phyloP scores from a whole-genome alignment of 2,797 vertebrate genomes.

The Ispidina lecontei region DNA sequence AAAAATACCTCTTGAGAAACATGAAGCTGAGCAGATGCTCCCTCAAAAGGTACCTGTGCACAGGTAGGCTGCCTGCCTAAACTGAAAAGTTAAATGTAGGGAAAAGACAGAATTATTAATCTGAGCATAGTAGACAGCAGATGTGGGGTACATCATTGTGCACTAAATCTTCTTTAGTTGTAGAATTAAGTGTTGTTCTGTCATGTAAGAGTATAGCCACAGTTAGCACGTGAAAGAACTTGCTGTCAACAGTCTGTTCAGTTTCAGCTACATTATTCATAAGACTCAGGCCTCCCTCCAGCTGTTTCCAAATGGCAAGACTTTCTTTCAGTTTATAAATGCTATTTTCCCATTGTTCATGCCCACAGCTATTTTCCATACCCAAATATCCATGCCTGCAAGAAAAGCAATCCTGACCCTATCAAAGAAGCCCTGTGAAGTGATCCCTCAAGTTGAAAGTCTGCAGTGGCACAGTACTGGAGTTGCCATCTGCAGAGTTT shows the following conservation, averaged over 20 bases:
- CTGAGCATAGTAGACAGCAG: neutral
- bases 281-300: conserved; percentile 14
- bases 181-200: neutral
- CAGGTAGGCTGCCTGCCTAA: no score
- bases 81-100: neutral
- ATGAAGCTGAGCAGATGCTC: neutral
- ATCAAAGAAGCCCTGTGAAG: conserved; percentile 7
- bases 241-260: neutral
- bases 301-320: conserved; percentile 38
- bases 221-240: conserved; percentile 9
- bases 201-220: neutral
- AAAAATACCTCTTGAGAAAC: neutral
- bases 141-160: neutral
- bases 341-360: conserved; percentile 11
- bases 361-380: conserved; percentile 39
- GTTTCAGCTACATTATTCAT: neutral
- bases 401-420: neutral
- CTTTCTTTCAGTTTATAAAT: conserved; percentile 34
- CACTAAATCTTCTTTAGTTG: neutral
- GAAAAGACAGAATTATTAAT: neutral
- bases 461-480: neutral
- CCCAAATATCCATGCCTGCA: neutral
- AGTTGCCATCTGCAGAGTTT: conserved; percentile 4
- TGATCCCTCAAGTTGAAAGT: conserved; percentile 18
- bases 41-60: neutral